A percentile compares a stretch with the other conserved stretches of the same genome.
Conservation (phyloP, 2,888 invertebrate species). For the Octodonta nipae region DNA sequence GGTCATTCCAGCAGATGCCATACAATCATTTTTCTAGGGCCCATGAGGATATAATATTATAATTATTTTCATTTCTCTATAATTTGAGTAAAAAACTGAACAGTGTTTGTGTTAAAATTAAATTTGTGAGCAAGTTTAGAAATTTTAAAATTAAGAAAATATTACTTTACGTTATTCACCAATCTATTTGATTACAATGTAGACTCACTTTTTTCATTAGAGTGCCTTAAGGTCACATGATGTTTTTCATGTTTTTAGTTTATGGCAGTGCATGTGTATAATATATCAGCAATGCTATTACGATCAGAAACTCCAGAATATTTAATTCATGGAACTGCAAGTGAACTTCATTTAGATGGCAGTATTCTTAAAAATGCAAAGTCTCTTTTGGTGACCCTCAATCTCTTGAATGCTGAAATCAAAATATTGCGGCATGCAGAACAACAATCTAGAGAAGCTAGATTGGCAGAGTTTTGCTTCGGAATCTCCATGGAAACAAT, state of each 20-base stretch:
- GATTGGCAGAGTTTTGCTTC: conserved; percentile 59
- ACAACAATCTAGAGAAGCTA: conserved; percentile 41
- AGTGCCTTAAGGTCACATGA: neutral
- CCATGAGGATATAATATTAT: too few species aligned
- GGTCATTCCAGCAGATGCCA: too few species aligned
- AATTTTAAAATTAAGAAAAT: too few species aligned
- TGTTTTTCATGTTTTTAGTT: conserved; percentile 48
- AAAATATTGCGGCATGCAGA: conserved; percentile 43
- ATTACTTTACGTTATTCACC: too few species aligned
- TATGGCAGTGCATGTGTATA: conserved; percentile 72
- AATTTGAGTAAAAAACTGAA: too few species aligned
- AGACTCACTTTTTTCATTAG: too few species aligned
- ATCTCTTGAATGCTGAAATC: conserved; percentile 51
- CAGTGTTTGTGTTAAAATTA: too few species aligned
- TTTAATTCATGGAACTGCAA: conserved; percentile 57
- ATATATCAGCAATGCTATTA: conserved; percentile 51
- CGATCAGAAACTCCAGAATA: conserved; percentile 51
- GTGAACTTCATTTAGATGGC: conserved; percentile 54
- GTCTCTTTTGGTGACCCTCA: conserved; percentile 58
- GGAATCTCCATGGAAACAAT: conserved; percentile 63
- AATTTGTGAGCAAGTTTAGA: too few species aligned
- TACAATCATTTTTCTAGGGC: too few species aligned
- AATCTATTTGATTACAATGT: too few species aligned
- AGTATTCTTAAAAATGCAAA: conserved; percentile 56
- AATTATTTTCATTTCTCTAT: too few species aligned